Conservation (phyloP, 2,888 invertebrate genomes). For the Patella ulyssiponensis region DNA sequence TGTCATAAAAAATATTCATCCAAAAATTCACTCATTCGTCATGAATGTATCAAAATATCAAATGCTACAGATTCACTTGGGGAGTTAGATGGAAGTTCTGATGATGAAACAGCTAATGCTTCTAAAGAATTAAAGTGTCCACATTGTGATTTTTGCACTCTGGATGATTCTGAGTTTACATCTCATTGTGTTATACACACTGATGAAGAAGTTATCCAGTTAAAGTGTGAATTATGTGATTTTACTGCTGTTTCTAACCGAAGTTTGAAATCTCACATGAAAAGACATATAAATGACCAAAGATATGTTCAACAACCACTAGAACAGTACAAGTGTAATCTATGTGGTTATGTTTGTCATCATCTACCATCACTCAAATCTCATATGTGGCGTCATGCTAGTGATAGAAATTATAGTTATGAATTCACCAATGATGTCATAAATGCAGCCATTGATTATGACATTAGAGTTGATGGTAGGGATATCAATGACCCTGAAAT, state of each 20-base stretch:
- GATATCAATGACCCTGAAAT: constrained; percentile 46
- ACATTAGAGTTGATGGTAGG: constrained; percentile 52
- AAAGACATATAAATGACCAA: constrained; percentile 70
- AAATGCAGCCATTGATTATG: constrained; percentile 69
- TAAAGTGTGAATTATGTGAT: constrained; percentile 67
- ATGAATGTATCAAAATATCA: background rate
- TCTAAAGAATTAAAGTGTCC: constrained; percentile 42
- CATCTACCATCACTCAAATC: constrained; percentile 71
- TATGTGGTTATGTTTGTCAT: constrained; percentile 71
- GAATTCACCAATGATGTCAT: constrained; percentile 69
- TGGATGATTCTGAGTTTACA: constrained; percentile 47
- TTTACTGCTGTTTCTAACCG: constrained; percentile 67
- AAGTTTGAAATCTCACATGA: constrained; percentile 71
- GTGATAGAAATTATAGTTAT: constrained; percentile 69
- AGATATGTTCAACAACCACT: constrained; percentile 69
- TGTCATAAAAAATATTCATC: constrained; percentile 6
- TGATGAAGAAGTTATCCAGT: constrained; percentile 45
- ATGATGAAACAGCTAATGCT: constrained; percentile 14
- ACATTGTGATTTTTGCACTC: constrained; percentile 55
- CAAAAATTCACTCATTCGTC: constrained; percentile 1
- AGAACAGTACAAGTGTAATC: constrained; percentile 71
- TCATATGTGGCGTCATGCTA: constrained; percentile 72
- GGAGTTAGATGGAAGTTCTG: background rate
- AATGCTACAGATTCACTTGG: background rate
- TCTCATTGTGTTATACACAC: constrained; percentile 43